Conservation (phyloP, 1,140 invertebrate genomes). For the Campoletis sonorensis region DNA sequence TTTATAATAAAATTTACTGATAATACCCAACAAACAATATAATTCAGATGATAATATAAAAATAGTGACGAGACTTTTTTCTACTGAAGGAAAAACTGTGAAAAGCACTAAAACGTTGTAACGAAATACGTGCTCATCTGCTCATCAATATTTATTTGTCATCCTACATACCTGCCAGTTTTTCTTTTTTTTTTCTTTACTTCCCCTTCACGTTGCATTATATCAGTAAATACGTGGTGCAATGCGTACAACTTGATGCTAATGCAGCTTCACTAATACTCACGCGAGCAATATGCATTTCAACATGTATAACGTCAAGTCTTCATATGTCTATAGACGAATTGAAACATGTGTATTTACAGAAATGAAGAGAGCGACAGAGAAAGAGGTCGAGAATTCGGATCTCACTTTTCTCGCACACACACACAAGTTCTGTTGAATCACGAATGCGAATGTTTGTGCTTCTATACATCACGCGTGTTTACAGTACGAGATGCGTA, state of each 20-base stretch:
- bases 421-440: slow-evolving; percentile 5
- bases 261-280: slow-evolving; percentile 51
- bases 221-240: slow-evolving; percentile 65
- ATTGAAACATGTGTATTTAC: not conserved
- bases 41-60: too few relatives aligned
- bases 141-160: not conserved
- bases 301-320: not conserved
- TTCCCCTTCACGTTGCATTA: slow-evolving; percentile 56
- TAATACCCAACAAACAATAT: too few relatives aligned
- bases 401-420: not conserved
- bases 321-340: not conserved
- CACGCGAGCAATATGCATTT: too few relatives aligned
- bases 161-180: slow-evolving; percentile 13
- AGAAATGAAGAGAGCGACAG: not conserved
- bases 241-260: slow-evolving; percentile 63
- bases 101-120: too few relatives aligned
- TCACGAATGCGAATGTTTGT: slow-evolving; percentile 10
- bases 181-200: slow-evolving; percentile 1
- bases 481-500: slow-evolving; percentile 4
- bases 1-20: too few relatives aligned
- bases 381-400: slow-evolving; percentile 9
- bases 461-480: not conserved
- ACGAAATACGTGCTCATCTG: not conserved
- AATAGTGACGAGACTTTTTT: too few relatives aligned
- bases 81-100: too few relatives aligned